Conservation (phyloP, 64 coral and sea anemone species). For the Catalaphyllia jardinei region DNA sequence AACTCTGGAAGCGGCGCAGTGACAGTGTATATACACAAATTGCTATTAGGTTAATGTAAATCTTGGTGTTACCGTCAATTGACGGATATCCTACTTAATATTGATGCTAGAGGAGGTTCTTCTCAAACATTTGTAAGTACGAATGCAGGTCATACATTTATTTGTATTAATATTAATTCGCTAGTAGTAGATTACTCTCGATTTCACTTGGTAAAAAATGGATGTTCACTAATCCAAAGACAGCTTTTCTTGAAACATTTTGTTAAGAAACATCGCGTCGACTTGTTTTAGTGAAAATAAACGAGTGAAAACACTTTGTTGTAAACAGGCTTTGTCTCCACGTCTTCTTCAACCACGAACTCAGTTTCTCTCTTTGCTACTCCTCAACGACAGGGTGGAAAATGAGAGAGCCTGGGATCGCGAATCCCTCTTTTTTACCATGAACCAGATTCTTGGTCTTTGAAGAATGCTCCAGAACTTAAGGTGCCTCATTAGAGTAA, state of each 20-base stretch:
- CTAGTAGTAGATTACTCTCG: background rate
- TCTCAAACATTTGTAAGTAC: background rate
- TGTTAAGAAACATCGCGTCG: background rate
- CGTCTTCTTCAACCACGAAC: too few species aligned
- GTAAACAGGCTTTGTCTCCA: too few species aligned
- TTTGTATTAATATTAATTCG: background rate
- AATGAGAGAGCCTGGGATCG: too few species aligned
- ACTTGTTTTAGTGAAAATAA: background rate
- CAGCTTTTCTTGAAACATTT: background rate
- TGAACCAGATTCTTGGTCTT: too few species aligned
- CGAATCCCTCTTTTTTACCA: too few species aligned
- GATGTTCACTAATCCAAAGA: constrained; percentile 7
- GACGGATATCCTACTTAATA: background rate
- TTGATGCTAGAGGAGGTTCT: background rate
- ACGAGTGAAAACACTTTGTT: background rate
- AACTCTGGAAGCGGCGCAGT: background rate
- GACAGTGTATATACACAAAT: background rate
- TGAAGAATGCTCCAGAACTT: too few species aligned
- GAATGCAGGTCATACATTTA: constrained; percentile 6
- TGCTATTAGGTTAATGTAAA: background rate
- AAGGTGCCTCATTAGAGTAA: too few species aligned
- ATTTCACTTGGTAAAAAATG: constrained; percentile 1
- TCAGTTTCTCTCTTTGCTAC: too few species aligned
- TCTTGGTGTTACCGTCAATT: background rate
- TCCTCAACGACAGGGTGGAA: too few species aligned